These are phyloP conservation scores for Diadromus collaris DNA, from an alignment of 2,888 invertebrate genomes.

Conservation along the genomic window DNA sequence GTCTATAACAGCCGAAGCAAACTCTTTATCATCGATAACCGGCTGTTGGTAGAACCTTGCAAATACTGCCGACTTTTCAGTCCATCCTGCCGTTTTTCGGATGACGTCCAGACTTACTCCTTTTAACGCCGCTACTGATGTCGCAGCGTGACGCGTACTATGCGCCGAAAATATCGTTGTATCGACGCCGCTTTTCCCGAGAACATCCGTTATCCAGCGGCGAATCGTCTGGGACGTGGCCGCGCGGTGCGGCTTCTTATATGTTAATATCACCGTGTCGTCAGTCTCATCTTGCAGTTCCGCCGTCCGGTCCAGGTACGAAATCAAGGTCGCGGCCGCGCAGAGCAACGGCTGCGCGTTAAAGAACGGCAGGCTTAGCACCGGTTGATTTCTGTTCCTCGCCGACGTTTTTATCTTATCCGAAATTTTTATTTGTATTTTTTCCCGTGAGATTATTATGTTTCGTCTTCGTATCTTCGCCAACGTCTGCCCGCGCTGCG, in stretches of 20 bases:
- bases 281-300: neutral
- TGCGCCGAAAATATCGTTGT: constrained; percentile 63
- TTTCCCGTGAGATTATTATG: constrained; percentile 21
- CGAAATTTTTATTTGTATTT: constrained; percentile 10
- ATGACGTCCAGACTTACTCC: constrained; percentile 64
- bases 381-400: constrained; percentile 1
- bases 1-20: constrained; percentile 8
- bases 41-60: constrained; percentile 64
- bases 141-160: constrained; percentile 67
- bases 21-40: neutral
- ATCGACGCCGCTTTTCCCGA: constrained; percentile 61
- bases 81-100: constrained; percentile 65
- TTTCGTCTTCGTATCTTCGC: constrained; percentile 46
- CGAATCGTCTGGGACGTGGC: constrained; percentile 36
- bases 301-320: constrained; percentile 7
- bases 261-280: constrained; percentile 2
- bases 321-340: neutral
- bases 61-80: constrained; percentile 60
- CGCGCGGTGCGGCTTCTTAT: constrained; percentile 27
- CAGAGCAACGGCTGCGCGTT: neutral
- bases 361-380: neutral
- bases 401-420: constrained; percentile 18
- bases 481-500: constrained; percentile 58
- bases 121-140: constrained; percentile 63
- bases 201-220: constrained; percentile 29